phyloP scores from a whole-genome alignment of 1,140 invertebrate genomes.

The Ips nitidus region DNA sequence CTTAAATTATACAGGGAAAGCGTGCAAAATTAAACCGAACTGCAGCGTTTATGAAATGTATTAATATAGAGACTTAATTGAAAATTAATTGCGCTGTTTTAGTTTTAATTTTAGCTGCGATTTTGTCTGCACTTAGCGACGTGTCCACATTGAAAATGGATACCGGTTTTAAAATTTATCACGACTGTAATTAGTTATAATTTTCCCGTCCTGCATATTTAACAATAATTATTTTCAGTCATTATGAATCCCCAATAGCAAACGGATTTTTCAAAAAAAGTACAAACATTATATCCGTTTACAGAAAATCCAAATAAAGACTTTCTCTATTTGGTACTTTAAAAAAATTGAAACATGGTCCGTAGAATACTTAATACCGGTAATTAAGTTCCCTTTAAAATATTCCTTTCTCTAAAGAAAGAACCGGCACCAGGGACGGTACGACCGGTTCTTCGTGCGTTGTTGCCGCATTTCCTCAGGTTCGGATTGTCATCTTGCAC shows the following conservation, averaged over 20 bases:
- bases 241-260: too few relatives aligned
- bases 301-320: slow-evolving; percentile 9
- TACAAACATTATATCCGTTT: background rate
- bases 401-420: slow-evolving; percentile 6
- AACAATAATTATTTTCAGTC: too few relatives aligned
- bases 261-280: too few relatives aligned
- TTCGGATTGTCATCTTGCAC: slow-evolving; percentile 19
- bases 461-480: slow-evolving; percentile 13
- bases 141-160: too few relatives aligned
- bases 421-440: slow-evolving; percentile 13
- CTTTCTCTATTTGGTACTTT: background rate
- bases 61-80: background rate
- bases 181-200: too few relatives aligned
- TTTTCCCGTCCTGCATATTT: too few relatives aligned
- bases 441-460: slow-evolving; percentile 11
- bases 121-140: too few relatives aligned
- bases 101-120: background rate
- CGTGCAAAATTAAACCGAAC: background rate
- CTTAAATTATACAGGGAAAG: slow-evolving; percentile 1
- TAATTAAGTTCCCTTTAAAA: slow-evolving; percentile 26
- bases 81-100: slow-evolving; percentile 1
- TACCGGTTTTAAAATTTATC: too few relatives aligned
- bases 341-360: background rate
- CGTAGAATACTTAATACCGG: slow-evolving; percentile 19
- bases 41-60: background rate